Base-by-base conservation (phyloP, 2,888 invertebrate genomes). In the Leuctra nigra region DNA sequence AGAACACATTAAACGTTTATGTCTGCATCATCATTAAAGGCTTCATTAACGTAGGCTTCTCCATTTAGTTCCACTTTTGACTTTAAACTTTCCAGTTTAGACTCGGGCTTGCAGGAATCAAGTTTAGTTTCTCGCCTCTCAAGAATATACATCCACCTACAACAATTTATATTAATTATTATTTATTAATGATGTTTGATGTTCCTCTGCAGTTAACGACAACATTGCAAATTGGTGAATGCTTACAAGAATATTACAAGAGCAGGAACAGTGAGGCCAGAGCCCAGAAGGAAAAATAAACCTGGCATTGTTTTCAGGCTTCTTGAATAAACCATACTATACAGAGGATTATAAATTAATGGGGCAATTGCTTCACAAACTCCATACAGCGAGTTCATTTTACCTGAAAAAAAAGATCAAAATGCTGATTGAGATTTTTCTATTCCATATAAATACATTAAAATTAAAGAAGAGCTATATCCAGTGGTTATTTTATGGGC, bases 291-390 rank as follows among this genome's bases (percentile, higher is more conserved):
- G 68, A 79, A 79, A 67, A 78, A 81, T 1, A 78, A 76, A n/a
- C 78, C 75, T 0, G 80, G 72, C 65, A 78, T 75, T 1, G 71
- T 70, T 0, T 75, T 68, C 29, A 78, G 62, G 0, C 79, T 80
- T 18, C 67, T 69, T 6, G 75, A 70, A 64, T 80, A 81, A 61
- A 81, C 73, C 50, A 73, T 73, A 64, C 76, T 79, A 69, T 80
- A 81, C 54, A 80, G 68, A 1, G 80, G 79, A 1, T 76, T 75
- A 65, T 78, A 76, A 53, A 79, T 70, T 53, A 78, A 75, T 1
- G 77, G 76, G 4, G 77, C 78, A 60, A 81, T 63, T 1, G 79
- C 78, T 67, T 81, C 81, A 25, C 77, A 77, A 68, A 82, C 76
- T 59, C 79, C 80, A 64, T 81, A 77, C 65, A 82, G 73, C 66